phyloP scores from a whole-genome alignment of 2,888 invertebrate species.

The Dysmachus trigonus region DNA sequence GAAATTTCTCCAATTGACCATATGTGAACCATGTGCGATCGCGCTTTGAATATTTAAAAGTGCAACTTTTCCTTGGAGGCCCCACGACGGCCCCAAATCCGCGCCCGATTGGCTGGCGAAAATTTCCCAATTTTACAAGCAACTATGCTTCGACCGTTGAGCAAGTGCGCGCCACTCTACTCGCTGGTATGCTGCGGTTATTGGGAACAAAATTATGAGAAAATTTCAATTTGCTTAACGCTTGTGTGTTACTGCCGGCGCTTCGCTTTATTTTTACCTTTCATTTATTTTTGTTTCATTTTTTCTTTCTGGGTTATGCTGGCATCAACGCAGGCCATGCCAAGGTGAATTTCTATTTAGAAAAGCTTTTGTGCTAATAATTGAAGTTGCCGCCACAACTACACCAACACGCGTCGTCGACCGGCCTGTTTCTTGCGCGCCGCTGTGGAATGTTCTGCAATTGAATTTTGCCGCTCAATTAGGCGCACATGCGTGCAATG shows the following conservation, averaged over 20 bases:
- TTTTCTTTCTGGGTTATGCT: slow-evolving; percentile 12
- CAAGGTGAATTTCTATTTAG: slow-evolving; percentile 29
- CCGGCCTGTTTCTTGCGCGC: neutral
- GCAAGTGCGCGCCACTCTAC: neutral
- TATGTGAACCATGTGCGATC: neutral
- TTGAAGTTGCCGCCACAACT: neutral
- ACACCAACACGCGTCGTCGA: neutral
- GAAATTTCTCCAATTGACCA: slow-evolving; percentile 32
- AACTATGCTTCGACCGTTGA: slow-evolving; percentile 7
- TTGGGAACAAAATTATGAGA: slow-evolving; percentile 27
- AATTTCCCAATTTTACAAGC: slow-evolving; percentile 38
- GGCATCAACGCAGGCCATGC: neutral
- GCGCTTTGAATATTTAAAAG: slow-evolving; percentile 9
- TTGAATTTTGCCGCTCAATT: neutral
- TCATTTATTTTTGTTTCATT: neutral
- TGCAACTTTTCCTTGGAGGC: neutral
- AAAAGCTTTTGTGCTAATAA: neutral
- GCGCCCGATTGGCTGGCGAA: slow-evolving; percentile 10
- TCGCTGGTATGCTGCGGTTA: slow-evolving; percentile 19
- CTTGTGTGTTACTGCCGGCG: neutral
- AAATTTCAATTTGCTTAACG: slow-evolving; percentile 7
- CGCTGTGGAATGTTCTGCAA: neutral
- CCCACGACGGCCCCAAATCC: neutral
- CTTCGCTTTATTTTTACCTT: neutral
- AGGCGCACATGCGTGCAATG: neutral